These are phyloP conservation scores for Pachyuromys duprasi DNA, from an alignment of 2,797 vertebrate genomes.

Conservation along the genomic window DNA sequence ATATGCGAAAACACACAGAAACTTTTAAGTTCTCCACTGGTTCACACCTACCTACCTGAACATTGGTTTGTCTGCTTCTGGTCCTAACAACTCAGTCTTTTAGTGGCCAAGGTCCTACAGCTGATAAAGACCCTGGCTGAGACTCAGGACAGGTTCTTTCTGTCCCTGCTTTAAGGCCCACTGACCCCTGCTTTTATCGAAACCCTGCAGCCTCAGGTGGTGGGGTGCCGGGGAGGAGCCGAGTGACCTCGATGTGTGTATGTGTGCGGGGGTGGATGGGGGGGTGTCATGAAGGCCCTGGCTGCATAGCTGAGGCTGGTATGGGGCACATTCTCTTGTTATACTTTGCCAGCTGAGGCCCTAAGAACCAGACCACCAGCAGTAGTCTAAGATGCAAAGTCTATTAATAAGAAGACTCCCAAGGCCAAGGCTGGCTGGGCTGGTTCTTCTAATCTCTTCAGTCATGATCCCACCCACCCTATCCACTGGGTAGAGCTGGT, in stretches of 20 bases:
- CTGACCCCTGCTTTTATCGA: neutral
- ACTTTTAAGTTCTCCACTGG: neutral
- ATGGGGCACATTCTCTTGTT: neutral
- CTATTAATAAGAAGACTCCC: slow-evolving; percentile 40
- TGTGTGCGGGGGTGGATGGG: too few species aligned
- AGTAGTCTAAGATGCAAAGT: neutral
- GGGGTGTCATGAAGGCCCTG: fast-evolving
- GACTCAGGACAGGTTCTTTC: neutral
- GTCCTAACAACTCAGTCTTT: neutral
- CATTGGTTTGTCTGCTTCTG: neutral
- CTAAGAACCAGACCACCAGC: neutral
- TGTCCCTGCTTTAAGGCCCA: neutral
- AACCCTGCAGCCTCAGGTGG: neutral
- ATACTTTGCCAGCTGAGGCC: slow-evolving; percentile 29
- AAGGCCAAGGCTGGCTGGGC: slow-evolving; percentile 62
- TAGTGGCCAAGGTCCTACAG: neutral
- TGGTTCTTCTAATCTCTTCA: slow-evolving; percentile 66
- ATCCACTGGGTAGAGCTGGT: neutral
- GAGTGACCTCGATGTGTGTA: too few species aligned
- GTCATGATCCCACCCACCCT: slow-evolving; percentile 34
- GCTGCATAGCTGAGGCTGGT: neutral
- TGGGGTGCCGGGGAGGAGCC: neutral
- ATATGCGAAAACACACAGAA: neutral
- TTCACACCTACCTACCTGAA: too few species aligned
- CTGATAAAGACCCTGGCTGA: neutral